Percentiles rank a stretch among this genome's conserved stretches.
phyloP scores from a whole-genome alignment of 2,888 invertebrate genomes.

The Tiliacea aurago region DNA sequence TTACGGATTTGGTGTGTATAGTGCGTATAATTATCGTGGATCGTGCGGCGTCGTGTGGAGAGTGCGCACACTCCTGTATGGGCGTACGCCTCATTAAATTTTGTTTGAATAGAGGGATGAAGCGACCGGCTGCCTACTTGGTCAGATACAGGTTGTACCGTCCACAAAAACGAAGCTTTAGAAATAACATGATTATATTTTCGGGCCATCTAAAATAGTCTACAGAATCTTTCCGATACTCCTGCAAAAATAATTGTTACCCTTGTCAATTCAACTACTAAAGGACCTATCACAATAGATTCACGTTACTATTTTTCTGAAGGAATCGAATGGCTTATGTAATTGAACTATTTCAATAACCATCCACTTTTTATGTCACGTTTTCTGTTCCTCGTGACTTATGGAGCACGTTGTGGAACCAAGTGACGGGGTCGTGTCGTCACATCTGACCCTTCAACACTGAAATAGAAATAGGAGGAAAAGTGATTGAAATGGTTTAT shows the following conservation, averaged over 20 bases:
- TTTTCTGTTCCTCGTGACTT: slow-evolving; percentile 35
- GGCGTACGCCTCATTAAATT: slow-evolving; percentile 87
- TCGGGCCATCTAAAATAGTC: neutral
- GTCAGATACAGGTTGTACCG: slow-evolving; percentile 77
- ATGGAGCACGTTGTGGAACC: slow-evolving; percentile 28
- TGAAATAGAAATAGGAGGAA: slow-evolving; percentile 19
- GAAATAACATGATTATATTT: slow-evolving; percentile 13
- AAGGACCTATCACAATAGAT: slow-evolving; percentile 7
- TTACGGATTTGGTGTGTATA: slow-evolving; percentile 26
- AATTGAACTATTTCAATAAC: slow-evolving; percentile 46
- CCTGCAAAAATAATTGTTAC: neutral
- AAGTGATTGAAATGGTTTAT: slow-evolving; percentile 1
- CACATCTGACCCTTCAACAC: slow-evolving; percentile 26
- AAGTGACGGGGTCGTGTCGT: slow-evolving; percentile 20
- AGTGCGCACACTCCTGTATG: slow-evolving; percentile 68
- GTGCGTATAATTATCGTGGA: slow-evolving; percentile 51
- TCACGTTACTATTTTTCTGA: neutral
- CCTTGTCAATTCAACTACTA: slow-evolving; percentile 13
- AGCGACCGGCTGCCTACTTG: slow-evolving; percentile 74
- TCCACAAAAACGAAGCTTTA: slow-evolving; percentile 60
- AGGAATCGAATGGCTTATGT: slow-evolving; percentile 17
- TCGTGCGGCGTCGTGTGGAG: slow-evolving; percentile 54
- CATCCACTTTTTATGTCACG: slow-evolving; percentile 41
- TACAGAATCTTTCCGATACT: neutral
- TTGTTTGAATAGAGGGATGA: slow-evolving; percentile 89